Conservation (phyloP, 2,113 vertebrate genomes). For the Limnothrissa miodon region DNA sequence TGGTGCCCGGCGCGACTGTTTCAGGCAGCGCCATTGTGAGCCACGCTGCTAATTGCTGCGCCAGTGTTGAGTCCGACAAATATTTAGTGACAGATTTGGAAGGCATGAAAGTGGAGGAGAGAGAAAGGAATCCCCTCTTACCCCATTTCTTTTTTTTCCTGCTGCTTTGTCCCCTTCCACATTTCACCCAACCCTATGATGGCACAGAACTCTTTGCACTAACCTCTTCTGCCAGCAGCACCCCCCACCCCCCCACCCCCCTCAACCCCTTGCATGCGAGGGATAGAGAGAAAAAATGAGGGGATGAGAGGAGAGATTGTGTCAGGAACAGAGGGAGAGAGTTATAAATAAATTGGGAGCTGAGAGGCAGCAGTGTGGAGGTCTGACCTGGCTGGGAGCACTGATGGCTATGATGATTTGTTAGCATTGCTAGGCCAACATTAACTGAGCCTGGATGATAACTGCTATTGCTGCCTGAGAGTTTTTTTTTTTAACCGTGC, state of each 20-base stretch:
- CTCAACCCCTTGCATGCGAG: not conserved
- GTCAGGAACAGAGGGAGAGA: conserved; percentile 58
- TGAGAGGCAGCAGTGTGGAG: conserved; percentile 65
- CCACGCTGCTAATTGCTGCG: conserved; percentile 68
- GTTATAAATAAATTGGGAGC: conserved; percentile 70
- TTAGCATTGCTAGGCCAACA: conserved; percentile 71
- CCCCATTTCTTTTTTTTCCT: conserved; percentile 54
- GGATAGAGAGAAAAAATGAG: conserved; percentile 29
- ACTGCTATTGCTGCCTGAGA: conserved; percentile 76
- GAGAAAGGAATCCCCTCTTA: conserved; percentile 40
- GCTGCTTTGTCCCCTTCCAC: not conserved
- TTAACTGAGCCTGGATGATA: conserved; percentile 39
- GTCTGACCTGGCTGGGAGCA: conserved; percentile 61
- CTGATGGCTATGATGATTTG: conserved; percentile 54
- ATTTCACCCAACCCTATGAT: conserved; percentile 16
- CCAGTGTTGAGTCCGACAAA: conserved; percentile 67
- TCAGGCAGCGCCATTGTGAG: conserved; percentile 59
- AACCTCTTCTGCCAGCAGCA: conserved; percentile 38
- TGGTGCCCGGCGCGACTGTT: conserved; percentile 32
- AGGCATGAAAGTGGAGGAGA: conserved; percentile 64
- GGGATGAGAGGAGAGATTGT: conserved; percentile 56
- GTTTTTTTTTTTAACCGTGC: conserved; percentile 75
- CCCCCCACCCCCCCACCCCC: not conserved
- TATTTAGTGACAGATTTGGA: conserved; percentile 74
- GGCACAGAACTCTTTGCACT: conserved; percentile 51